Conservation (phyloP, 2,113 vertebrate species). For the Puffinus mauretanicus region DNA sequence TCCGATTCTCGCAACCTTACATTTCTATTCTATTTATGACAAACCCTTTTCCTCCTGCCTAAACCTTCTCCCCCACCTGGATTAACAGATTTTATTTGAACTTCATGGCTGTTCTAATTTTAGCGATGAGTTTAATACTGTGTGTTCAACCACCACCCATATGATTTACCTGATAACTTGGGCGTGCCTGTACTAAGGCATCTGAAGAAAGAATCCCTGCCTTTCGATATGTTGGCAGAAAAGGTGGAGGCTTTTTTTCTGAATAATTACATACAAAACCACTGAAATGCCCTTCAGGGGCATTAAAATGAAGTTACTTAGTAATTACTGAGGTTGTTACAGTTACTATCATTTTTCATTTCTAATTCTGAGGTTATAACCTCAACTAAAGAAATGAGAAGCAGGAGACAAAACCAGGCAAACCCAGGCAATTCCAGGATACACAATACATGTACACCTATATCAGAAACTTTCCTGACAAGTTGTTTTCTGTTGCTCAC, state of each 20-base stretch:
- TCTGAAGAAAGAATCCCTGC: background rate
- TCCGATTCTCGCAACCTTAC: background rate
- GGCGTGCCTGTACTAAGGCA: background rate
- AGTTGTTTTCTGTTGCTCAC: background rate
- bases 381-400: background rate
- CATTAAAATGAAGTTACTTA: background rate
- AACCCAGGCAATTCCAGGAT: background rate
- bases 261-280: background rate
- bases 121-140: background rate
- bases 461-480: background rate
- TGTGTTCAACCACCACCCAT: background rate
- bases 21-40: background rate
- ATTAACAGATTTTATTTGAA: conserved; percentile 11
- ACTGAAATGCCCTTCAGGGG: background rate
- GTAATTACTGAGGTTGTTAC: background rate
- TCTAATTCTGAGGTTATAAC: background rate
- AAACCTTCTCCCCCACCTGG: background rate
- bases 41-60: background rate
- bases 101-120: background rate
- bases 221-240: background rate
- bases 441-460: background rate
- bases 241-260: background rate
- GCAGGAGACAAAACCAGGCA: background rate
- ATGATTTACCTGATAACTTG: background rate
- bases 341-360: background rate